phyloP scores from a whole-genome alignment of 2,797 vertebrate species.

The Zalophus californianus region DNA sequence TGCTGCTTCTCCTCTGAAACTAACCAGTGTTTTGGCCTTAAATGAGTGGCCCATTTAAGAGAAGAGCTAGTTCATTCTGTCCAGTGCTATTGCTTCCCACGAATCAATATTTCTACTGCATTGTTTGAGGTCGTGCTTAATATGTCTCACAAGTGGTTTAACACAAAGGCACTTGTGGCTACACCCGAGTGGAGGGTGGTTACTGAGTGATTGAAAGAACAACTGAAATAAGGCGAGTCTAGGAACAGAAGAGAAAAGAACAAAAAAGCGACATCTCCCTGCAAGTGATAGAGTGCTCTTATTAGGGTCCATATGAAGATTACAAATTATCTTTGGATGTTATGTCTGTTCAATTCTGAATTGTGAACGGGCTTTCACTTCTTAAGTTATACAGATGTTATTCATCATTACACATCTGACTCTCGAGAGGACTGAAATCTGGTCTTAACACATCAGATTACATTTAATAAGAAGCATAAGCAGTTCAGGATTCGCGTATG shows the following conservation, averaged over 20 bases:
- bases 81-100: slow-evolving; percentile 21
- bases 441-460: slow-evolving; percentile 12
- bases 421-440: slow-evolving; percentile 12
- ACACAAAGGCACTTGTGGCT: slow-evolving; percentile 60
- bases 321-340: slow-evolving; percentile 55
- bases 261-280: background rate
- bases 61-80: slow-evolving; percentile 19
- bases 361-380: background rate
- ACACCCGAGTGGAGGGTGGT: background rate
- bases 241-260: background rate
- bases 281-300: slow-evolving; percentile 49
- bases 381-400: slow-evolving; percentile 45
- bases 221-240: slow-evolving; percentile 27
- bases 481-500: slow-evolving; percentile 36
- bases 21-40: background rate
- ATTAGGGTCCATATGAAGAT: slow-evolving; percentile 37
- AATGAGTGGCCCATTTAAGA: background rate
- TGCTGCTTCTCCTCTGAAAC: background rate
- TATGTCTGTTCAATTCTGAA: slow-evolving; percentile 16
- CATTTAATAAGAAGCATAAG: slow-evolving; percentile 51
- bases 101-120: slow-evolving; percentile 65
- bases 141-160: slow-evolving; percentile 64
- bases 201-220: slow-evolving; percentile 69
- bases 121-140: slow-evolving; percentile 54
- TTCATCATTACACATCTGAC: slow-evolving; percentile 40